These are phyloP conservation scores for Ariolimax columbianus DNA, from an alignment of 2,888 invertebrate genomes.

Conservation along the genomic window DNA sequence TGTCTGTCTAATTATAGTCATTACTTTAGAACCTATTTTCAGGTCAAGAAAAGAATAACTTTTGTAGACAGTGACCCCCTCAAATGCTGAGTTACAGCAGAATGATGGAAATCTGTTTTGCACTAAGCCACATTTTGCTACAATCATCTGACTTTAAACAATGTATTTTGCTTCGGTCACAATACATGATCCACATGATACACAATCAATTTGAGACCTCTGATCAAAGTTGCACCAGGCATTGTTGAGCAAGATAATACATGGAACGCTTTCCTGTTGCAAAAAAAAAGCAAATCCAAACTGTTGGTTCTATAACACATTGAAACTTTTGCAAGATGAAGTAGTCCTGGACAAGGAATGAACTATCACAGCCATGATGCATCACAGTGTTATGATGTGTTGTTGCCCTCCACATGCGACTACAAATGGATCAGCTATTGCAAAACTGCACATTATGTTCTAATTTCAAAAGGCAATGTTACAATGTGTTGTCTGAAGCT, in stretches of 20 bases:
- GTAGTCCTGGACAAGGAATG: neutral
- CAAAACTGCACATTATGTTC: too few species aligned
- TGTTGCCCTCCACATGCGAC: too few species aligned
- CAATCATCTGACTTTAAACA: neutral
- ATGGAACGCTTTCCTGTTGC: too few species aligned
- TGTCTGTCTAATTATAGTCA: too few species aligned
- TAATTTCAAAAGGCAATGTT: too few species aligned
- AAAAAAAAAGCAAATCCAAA: neutral
- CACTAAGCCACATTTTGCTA: neutral
- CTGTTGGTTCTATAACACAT: neutral
- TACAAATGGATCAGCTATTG: too few species aligned
- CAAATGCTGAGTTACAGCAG: too few species aligned
- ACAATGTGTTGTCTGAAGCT: too few species aligned
- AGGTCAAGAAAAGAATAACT: too few species aligned
- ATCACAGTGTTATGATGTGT: too few species aligned
- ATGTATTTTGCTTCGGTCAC: neutral
- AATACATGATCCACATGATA: neutral
- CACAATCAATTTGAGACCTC: neutral
- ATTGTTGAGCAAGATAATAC: neutral
- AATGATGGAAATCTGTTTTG: neutral
- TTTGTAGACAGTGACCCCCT: too few species aligned
- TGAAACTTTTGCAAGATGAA: neutral
- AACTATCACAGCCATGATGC: neutral
- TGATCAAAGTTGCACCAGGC: neutral
- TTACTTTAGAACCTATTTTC: too few species aligned